Evolutionary conservation across 1,140 invertebrate genomes (phyloP).

Genomic region (Notospermus geniculatus): DNA sequence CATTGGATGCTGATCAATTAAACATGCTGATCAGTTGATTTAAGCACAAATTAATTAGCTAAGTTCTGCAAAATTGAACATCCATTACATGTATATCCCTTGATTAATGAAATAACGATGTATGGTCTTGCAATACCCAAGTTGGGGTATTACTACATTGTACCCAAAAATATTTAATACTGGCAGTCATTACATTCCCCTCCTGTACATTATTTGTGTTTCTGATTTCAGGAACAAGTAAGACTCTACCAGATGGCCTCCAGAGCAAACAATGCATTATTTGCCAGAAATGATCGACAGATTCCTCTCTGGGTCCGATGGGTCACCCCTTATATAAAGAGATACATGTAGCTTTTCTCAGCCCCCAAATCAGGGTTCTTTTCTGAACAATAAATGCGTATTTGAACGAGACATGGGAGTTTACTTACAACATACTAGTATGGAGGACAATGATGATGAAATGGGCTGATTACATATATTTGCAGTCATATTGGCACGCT

Average conservation of each 20-base stretch:
- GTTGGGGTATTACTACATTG: not conserved
- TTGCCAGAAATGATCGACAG: slow-evolving; percentile 49
- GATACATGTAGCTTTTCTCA: too few species aligned
- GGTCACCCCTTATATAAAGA: slow-evolving; percentile 55
- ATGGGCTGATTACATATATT: too few species aligned
- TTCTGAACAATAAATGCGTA: too few species aligned
- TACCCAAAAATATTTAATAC: too few species aligned
- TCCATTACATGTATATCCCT: not conserved
- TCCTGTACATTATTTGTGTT: not conserved
- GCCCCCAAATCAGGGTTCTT: too few species aligned
- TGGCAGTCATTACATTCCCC: not conserved
- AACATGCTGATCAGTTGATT: not conserved
- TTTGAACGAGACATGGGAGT: too few species aligned
- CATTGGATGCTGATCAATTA: not conserved
- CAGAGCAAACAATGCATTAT: slow-evolving; percentile 49
- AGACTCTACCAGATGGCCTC: slow-evolving; percentile 63
- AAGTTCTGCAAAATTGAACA: not conserved
- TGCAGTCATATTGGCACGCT: too few species aligned
- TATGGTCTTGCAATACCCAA: not conserved
- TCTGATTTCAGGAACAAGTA: slow-evolving; percentile 59
- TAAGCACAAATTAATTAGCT: not conserved
- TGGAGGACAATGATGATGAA: too few species aligned
- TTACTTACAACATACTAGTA: too few species aligned
- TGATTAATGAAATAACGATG: not conserved
- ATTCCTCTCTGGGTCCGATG: slow-evolving; percentile 58